Percentiles rank a stretch among this genome's conserved stretches.
These are phyloP conservation scores for Caenorhabditis sp. DNA, from an alignment of 2,888 invertebrate genomes.

Conservation along the genomic window DNA sequence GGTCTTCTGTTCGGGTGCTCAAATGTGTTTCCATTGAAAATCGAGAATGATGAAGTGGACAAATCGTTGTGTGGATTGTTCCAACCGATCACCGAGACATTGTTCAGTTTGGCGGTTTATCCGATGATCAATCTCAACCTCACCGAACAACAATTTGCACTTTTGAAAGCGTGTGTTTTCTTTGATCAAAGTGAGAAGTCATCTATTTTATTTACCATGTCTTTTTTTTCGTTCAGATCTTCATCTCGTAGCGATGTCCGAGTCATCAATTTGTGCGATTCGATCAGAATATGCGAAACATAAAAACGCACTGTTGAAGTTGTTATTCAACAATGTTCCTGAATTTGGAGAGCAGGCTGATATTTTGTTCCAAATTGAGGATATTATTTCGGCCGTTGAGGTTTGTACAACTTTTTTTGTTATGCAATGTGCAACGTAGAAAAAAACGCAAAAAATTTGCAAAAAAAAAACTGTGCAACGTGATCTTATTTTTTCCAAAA, in stretches of 20 bases:
- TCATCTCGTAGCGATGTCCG: no score
- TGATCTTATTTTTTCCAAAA: no score
- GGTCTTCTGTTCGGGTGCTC: conserved; percentile 46
- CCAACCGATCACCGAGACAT: conserved; percentile 23
- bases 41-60: conserved; percentile 20
- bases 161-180: conserved; percentile 48
- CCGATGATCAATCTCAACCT: conserved; percentile 40
- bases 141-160: conserved; percentile 36
- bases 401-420: not conserved
- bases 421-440: not conserved
- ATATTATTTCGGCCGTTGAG: conserved; percentile 19
- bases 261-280: conserved; percentile 30
- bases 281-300: conserved; percentile 27
- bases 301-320: conserved; percentile 30
- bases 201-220: not conserved
- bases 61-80: conserved; percentile 22
- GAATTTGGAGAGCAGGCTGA: conserved; percentile 21
- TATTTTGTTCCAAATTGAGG: conserved; percentile 26
- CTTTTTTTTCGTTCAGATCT: not conserved
- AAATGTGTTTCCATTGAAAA: conserved; percentile 45
- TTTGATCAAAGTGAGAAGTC: conserved; percentile 40
- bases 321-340: conserved; percentile 30
- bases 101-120: conserved; percentile 41
- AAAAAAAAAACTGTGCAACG: no score
- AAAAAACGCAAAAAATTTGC: no score